Percentiles rank a stretch among this genome's conserved stretches.
Conservation (phyloP, 2,888 invertebrate species). For the Chaetogeoica ovagalla region DNA sequence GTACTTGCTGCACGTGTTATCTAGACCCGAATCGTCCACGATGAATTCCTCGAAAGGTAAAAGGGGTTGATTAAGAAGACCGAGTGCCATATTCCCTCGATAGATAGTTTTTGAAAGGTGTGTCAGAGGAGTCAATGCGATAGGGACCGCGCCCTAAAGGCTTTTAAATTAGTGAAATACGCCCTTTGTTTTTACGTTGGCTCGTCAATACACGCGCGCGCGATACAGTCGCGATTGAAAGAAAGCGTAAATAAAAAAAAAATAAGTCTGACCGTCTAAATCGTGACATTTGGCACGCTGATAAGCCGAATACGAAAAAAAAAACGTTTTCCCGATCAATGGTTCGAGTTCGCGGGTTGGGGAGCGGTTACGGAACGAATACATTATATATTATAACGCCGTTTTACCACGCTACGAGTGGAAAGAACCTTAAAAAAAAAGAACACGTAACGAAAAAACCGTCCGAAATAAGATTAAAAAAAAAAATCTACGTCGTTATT, state of each 20-base stretch:
- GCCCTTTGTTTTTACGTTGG: constrained; percentile 30
- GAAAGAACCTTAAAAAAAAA: too few species aligned
- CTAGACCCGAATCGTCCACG: not conserved
- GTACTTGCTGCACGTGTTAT: not conserved
- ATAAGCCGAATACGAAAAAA: not conserved
- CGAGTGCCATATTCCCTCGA: not conserved
- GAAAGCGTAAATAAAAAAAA: not conserved
- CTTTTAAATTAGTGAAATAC: constrained; percentile 42
- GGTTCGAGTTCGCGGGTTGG: not conserved
- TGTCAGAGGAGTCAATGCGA: constrained; percentile 28
- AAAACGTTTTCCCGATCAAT: not conserved
- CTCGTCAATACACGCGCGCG: constrained; percentile 1
- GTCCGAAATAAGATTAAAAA: too few species aligned
- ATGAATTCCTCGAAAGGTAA: not conserved
- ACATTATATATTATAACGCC: too few species aligned
- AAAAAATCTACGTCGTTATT: too few species aligned
- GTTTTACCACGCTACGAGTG: too few species aligned
- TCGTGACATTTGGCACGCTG: not conserved
- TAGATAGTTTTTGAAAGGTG: constrained; percentile 11
- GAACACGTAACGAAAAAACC: too few species aligned
- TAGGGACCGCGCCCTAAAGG: constrained; percentile 37
- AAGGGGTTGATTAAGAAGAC: constrained; percentile 26
- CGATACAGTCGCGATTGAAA: not conserved
- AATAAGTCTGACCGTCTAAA: not conserved
- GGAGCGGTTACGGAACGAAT: too few species aligned